Base-by-base conservation (phyloP, 2,797 vertebrate genomes). In the Schizothorax lantsangensis region DNA sequence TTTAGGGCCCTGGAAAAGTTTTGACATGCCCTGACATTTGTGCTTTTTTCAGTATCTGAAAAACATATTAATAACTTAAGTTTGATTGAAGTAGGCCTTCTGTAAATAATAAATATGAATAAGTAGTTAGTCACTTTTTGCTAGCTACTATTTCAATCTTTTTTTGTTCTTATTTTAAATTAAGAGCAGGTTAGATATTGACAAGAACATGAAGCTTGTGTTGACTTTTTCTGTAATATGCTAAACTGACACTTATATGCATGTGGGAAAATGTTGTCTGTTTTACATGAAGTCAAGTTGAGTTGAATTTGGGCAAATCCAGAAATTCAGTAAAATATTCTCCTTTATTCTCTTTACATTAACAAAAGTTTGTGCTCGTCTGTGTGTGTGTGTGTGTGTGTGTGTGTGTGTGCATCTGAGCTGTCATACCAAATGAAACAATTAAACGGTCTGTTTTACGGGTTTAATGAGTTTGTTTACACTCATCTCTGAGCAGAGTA, bases 401-500 rank as follows among this genome's bases (percentile, higher is more conserved):
- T 62, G 10, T 59, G 7, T 57, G 54, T 59, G 59, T 26, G 10
- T 62, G 11, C 5, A 6, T 40, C 33, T 10, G 36, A 73, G 81
- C 81, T 45, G 26, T 45, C 52, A 17, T 19, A 17, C 33, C 66
- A 62, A 30, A 83, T 23, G 6, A 57, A 59, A 43, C 52, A 43
- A 62, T 83, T 83, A 83, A 83, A 83, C 1, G 3, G n/a, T 74
- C 38, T 83, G 54, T 74, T 74, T 33, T 49, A 30, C 36, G 54
- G 21, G 64, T 83, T 74, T 59, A 87, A 87, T 77, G 49, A 59
- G 81, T 83, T 79, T 71, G 73, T 83, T 77, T 78, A 83, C 83
- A 66, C 78, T 75, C 87, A 79, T 57, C 59, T 33, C n/a, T 85
- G 23, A 62, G 49, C 49, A 75, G 64, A 79, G 59, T 45, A 59